phyloP scores from a whole-genome alignment of 2,797 vertebrate species.

The Pseudochirops cupreus region DNA sequence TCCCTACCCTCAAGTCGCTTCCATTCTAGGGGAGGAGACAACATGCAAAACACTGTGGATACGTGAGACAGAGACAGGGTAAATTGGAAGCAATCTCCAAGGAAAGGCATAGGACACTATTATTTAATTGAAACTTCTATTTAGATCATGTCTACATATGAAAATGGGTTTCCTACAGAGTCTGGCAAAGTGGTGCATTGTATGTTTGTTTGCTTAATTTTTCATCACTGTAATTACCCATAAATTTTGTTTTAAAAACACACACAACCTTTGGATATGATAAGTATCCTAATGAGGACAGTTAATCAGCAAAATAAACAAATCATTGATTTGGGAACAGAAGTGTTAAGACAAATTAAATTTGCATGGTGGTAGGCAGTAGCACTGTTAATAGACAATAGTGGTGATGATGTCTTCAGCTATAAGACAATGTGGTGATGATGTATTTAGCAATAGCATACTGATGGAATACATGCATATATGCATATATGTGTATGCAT shows the following conservation, averaged over 20 bases:
- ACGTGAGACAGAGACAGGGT: not conserved
- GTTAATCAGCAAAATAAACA: conserved; percentile 58
- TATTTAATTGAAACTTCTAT: not conserved
- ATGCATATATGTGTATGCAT: not conserved
- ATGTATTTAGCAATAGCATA: not conserved
- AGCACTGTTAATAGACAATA: not conserved
- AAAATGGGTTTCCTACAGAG: not conserved
- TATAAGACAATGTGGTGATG: not conserved
- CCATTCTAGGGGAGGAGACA: not conserved
- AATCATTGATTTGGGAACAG: conserved; percentile 30
- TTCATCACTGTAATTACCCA: conserved; percentile 35
- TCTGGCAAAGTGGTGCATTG: not conserved
- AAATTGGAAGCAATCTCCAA: not conserved
- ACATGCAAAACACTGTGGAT: not conserved
- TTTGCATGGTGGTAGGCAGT: not conserved
- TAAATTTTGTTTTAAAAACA: conserved; percentile 15
- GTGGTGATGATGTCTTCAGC: not conserved
- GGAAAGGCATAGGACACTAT: not conserved
- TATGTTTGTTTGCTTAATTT: not conserved
- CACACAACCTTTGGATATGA: conserved; percentile 48
- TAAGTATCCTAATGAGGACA: conserved; percentile 42
- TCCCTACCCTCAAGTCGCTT: not conserved
- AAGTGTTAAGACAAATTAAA: not conserved
- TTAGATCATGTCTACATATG: not conserved
- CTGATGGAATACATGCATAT: not conserved